phyloP scores from a whole-genome alignment of 2,797 vertebrate species.

The Saxicola maurus region DNA sequence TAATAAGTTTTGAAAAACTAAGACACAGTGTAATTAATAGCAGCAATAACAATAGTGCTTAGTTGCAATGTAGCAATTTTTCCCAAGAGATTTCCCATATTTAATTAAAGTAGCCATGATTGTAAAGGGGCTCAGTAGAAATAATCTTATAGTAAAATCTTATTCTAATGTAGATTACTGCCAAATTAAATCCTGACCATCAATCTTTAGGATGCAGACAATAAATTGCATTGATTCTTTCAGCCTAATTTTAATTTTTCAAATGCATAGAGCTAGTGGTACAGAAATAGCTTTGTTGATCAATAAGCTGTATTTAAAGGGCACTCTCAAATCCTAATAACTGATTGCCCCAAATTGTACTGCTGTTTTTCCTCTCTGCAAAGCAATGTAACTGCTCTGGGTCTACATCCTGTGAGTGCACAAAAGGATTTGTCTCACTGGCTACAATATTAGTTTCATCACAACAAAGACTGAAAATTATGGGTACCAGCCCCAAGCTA shows the following conservation, averaged over 20 bases:
- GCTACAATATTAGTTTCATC: neutral
- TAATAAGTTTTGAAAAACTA: neutral
- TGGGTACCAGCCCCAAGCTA: neutral
- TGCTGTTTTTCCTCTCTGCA: neutral
- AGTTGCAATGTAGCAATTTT: neutral
- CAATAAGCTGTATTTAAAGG: neutral
- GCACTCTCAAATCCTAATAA: neutral
- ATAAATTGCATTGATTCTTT: neutral
- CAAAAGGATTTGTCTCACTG: neutral
- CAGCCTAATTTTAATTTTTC: neutral
- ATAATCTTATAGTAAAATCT: neutral
- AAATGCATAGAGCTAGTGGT: neutral
- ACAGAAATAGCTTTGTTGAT: neutral
- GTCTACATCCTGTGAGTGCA: accelerated
- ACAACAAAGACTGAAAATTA: neutral
- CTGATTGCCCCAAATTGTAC: neutral
- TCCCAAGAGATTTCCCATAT: neutral
- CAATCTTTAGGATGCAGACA: neutral
- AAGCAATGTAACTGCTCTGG: neutral
- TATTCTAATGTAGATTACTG: neutral
- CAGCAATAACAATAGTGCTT: neutral
- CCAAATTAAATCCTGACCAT: neutral
- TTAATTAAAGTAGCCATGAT: neutral
- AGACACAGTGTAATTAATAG: neutral
- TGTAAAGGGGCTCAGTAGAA: neutral